Base-by-base conservation (phyloP, 2,888 invertebrate genomes). In the Drosophila hamatofila region DNA sequence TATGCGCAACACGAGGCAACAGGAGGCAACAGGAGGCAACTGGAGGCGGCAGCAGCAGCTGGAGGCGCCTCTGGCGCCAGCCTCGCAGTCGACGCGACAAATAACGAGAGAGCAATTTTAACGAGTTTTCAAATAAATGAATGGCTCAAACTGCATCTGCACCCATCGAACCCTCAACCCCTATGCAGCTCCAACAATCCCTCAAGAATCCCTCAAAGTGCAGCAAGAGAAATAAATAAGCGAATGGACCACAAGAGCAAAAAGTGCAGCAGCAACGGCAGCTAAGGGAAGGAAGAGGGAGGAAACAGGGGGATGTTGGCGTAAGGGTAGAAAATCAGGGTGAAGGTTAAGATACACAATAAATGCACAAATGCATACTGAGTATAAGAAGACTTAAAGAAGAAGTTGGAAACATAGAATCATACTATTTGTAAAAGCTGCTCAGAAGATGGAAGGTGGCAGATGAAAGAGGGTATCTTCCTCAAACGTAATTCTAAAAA, bases 31-130 rank as follows among this genome's bases (percentile, higher is more conserved):
- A 62, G 61, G 55, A 33, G 33, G 2, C 33, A 12, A n/a, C n/a
- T n/a, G n/a, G n/a, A n/a, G n/a, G 30, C 30, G 7, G n/a, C n/a
- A 52, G 42, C 39, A n/a, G 63, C 52, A 18, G 60, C 56, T 7
- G 30, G 30, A 30, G 23, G 21, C 60, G 51, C 27, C 62, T 35
- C 25, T 74, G 64, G 68, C 71, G 74, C 74, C 78, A 67, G 61
- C 57, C 51, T 48, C 64, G 51, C 56, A 25, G 66, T 25, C 52
- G 56, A 14, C 46, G 27, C 70, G 39, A 55, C 66, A 66, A 63
- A 69, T 83, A 78, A 78, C 81, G 72, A 71, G 70, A 59, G 57
- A 48, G 65, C 58, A 73, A 72, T 76, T 69, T 81, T 81, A 84
- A 81, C 72, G 78, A 83, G 80, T 67, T 62, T 49, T 35, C 68